Evolutionary conservation across 2,888 invertebrate genomes (phyloP).

Genomic region (Amphipoea oculea): DNA sequence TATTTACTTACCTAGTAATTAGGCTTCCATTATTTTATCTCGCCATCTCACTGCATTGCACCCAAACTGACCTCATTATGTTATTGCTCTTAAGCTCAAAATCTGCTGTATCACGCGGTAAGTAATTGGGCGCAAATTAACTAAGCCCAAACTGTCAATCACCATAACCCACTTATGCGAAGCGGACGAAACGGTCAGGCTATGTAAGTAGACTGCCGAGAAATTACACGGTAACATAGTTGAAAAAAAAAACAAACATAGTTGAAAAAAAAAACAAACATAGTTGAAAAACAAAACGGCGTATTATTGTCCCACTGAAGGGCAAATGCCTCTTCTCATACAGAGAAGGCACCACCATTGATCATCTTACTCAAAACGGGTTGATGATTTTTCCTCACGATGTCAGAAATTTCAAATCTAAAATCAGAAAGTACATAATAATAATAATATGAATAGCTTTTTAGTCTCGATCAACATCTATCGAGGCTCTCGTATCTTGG

Average conservation of each 20-base stretch:
- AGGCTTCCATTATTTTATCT: conserved; percentile 55
- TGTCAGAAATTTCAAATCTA: neutral
- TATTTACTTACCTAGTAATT: conserved; percentile 37
- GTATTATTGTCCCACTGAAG: neutral
- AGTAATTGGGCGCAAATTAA: conserved; percentile 84
- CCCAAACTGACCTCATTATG: conserved; percentile 68
- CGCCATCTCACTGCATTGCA: conserved; percentile 66
- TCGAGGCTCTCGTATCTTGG: no score
- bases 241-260: neutral
- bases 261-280: no score
- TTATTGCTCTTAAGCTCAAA: conserved; percentile 67
- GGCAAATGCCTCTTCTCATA: neutral
- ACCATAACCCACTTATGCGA: conserved; percentile 63
- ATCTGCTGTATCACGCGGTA: conserved; percentile 78
- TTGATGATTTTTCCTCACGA: neutral
- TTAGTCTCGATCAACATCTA: no score
- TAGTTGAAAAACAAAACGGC: neutral
- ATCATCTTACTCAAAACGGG: neutral
- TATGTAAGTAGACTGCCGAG: neutral
- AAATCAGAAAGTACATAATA: neutral
- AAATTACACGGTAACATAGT: neutral
- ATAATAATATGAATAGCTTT: no score
- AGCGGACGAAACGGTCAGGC: conserved; percentile 31
- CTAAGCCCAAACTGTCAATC: conserved; percentile 80
- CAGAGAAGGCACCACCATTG: neutral